Percentiles rank a stretch among this genome's conserved stretches.
phyloP scores from a whole-genome alignment of 2,113 vertebrate species.

The Mus pahari region DNA sequence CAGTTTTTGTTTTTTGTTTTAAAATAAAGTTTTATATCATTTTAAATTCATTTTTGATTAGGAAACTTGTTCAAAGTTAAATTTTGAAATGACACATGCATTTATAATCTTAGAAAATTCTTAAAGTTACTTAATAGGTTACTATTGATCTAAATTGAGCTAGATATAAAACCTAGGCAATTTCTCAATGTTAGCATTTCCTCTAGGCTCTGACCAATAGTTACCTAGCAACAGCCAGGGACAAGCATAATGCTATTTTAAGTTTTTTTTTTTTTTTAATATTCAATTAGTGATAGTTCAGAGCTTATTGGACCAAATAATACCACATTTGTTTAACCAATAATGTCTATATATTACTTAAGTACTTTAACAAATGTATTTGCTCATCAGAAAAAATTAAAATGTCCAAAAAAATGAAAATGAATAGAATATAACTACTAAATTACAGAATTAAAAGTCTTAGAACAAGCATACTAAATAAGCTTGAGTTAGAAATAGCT shows the following conservation, averaged over 20 bases:
- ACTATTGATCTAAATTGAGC: conserved; percentile 33
- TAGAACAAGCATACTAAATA: background rate
- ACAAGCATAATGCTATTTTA: too few relatives aligned
- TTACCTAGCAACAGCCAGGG: too few relatives aligned
- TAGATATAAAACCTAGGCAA: background rate
- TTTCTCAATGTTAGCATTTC: background rate
- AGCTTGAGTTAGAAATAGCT: conserved; percentile 45
- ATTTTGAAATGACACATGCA: background rate
- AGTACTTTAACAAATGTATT: conserved; percentile 21
- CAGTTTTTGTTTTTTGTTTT: background rate
- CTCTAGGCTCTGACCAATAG: too few relatives aligned
- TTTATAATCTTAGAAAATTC: background rate
- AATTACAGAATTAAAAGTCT: conserved; percentile 25
- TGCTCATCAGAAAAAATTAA: background rate
- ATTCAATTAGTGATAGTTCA: background rate
- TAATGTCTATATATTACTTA: background rate
- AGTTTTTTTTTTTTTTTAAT: background rate
- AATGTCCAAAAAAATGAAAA: conserved; percentile 41
- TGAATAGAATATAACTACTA: background rate
- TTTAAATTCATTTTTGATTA: background rate
- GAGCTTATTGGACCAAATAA: background rate
- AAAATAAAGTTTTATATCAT: conserved; percentile 3
- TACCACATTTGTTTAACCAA: background rate
- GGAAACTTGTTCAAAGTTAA: background rate
- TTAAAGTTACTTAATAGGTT: background rate